Base-by-base conservation (phyloP, 2,888 invertebrate genomes). In the Coleophora flavipennella region DNA sequence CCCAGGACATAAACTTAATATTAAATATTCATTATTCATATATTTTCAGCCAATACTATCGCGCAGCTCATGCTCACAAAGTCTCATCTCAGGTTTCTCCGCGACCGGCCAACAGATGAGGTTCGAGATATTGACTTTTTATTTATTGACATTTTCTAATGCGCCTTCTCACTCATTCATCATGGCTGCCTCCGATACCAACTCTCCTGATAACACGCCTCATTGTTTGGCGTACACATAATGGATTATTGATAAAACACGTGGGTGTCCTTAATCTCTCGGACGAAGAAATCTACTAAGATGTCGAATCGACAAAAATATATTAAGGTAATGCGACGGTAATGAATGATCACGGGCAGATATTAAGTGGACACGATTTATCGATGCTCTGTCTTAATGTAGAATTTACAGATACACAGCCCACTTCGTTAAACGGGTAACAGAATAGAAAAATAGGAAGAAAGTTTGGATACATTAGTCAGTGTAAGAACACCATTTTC, bases 121-220 rank as follows among this genome's bases (percentile, higher is more conserved):
- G 58, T 59, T 53, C 47, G 47, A 62, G 78, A 81, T 79, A 77
- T 67, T 66, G 60, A 67, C 68, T 78, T 81, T 80, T 83, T 84
- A 81, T 81, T 80, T 80, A 84, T 84, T 81, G 76, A 78, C 79
- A 75, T 78, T 80, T 80, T 78, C 78, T 83, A 81, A 84, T 81
- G 76, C 70, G 59, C 69, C 62, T 57, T 55, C 54, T 50, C 50
- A 55, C 51, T 60, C 59, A 83, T 84, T 75, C 79, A 79, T 84
- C 83, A 83, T 74, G 65, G 55, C 56, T 50, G 20, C 3, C 51
- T 44, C 48, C 63, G 76, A 78, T 79, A 72, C 62, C 53, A 49
- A 47, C 58, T 60, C 55, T 54, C 52, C 70, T 65, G 83, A 84
- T 83, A 83, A 76, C 73, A 59, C 57, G 55, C 59, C 64, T 76